Evolutionary conservation across 2,888 invertebrate species (phyloP).

Genomic region (Sarcophaga rosellei): DNA sequence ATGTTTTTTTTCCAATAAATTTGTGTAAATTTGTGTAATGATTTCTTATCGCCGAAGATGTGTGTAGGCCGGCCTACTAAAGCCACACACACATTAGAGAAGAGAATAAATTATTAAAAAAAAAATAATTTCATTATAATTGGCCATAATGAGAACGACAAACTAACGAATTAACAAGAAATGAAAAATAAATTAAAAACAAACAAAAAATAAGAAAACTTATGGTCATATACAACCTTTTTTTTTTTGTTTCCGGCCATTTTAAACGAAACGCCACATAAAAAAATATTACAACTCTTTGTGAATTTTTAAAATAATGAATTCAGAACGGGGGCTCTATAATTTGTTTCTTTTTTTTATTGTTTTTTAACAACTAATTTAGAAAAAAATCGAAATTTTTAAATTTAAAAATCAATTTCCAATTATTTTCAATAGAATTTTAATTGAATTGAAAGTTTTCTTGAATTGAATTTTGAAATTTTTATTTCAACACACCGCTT

Average conservation of each 20-base stretch:
- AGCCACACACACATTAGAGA: background rate
- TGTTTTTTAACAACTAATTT: background rate
- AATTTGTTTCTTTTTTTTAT: background rate
- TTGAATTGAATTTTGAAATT: too few species aligned
- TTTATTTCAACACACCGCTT: too few species aligned
- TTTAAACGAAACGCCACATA: conserved; percentile 14
- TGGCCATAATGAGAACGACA: background rate
- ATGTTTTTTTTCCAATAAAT: background rate
- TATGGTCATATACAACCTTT: conserved; percentile 27
- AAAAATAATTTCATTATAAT: conserved; percentile 22
- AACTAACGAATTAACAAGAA: conserved; percentile 1
- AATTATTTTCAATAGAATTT: background rate
- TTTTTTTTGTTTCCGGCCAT: conserved; percentile 37
- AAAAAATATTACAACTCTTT: background rate
- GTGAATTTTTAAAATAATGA: background rate
- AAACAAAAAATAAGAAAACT: conserved; percentile 3
- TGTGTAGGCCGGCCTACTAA: background rate
- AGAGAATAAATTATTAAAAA: background rate
- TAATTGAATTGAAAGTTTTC: too few species aligned
- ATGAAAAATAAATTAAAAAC: background rate
- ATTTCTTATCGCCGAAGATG: background rate
- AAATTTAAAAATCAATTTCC: background rate
- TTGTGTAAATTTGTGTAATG: background rate
- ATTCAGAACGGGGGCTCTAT: background rate
- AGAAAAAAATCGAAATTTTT: background rate